A percentile compares a stretch with the other conserved stretches of the same genome.
Evolutionary conservation across 2,113 vertebrate species (phyloP).

Genomic region (Synchiropus splendidus): DNA sequence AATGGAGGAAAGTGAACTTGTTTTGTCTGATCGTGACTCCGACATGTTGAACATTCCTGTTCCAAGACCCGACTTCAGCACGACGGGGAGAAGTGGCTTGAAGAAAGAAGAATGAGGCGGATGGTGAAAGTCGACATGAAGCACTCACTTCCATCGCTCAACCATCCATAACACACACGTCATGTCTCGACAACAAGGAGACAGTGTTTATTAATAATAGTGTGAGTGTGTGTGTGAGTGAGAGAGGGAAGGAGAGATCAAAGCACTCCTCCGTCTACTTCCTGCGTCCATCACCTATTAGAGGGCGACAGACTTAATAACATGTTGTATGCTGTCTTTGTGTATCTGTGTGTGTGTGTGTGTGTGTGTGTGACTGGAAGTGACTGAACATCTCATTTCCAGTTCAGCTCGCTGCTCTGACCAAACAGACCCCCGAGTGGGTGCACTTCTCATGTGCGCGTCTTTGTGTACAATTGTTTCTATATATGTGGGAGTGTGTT

Average conservation of each 20-base stretch:
- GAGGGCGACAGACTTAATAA: conserved; percentile 58
- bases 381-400: conserved; percentile 10
- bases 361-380: conserved; percentile 18
- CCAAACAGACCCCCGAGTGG: too few relatives aligned
- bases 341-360: conserved; percentile 6
- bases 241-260: conserved; percentile 27
- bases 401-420: too few relatives aligned
- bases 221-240: conserved; percentile 21
- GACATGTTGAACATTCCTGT: too few relatives aligned
- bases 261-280: conserved; percentile 43
- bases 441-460: not conserved
- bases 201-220: conserved; percentile 26
- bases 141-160: too few relatives aligned
- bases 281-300: conserved; percentile 60
- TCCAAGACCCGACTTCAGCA: too few relatives aligned
- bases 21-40: too few relatives aligned
- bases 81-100: too few relatives aligned
- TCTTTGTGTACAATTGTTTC: not conserved
- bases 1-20: too few relatives aligned
- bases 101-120: too few relatives aligned
- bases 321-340: conserved; percentile 32
- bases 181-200: conserved; percentile 21
- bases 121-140: too few relatives aligned
- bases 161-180: too few relatives aligned
- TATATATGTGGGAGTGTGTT: conserved; percentile 43